Conservation (phyloP, 1,140 invertebrate genomes). For the Penaeus japonicus region DNA sequence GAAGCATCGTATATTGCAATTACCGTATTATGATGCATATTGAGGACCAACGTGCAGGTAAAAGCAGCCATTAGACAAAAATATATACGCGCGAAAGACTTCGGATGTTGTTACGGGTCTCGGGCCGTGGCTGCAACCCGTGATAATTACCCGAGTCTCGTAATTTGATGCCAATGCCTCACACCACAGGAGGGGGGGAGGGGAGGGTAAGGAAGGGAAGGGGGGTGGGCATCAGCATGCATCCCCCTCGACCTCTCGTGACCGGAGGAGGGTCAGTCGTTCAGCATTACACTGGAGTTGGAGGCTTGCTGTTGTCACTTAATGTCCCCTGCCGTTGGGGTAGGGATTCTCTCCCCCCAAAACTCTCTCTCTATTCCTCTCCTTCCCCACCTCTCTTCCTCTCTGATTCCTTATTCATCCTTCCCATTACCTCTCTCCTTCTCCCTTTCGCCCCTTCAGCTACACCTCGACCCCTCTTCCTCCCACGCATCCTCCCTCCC, state of each 20-base stretch:
- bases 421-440: conserved; percentile 9
- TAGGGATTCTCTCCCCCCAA: too few species aligned
- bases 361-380: not conserved
- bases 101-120: conserved; percentile 7
- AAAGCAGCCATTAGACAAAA: conserved; percentile 22
- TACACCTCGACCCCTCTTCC: too few species aligned
- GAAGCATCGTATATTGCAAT: conserved; percentile 49
- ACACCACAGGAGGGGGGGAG: not conserved
- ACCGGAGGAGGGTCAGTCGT: too few species aligned
- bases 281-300: too few species aligned
- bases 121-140: conserved; percentile 6
- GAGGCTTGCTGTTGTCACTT: too few species aligned
- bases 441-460: not conserved
- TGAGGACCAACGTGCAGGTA: conserved; percentile 33
- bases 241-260: too few species aligned
- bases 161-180: not conserved
- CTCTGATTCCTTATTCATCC: too few species aligned
- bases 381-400: not conserved
- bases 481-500: too few species aligned
- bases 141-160: not conserved
- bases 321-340: too few species aligned
- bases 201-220: too few species aligned
- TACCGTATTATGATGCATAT: conserved; percentile 52
- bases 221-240: too few species aligned
- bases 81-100: conserved; percentile 30